Base-by-base conservation (phyloP, 2,113 vertebrate genomes). In the Zapornia atra region DNA sequence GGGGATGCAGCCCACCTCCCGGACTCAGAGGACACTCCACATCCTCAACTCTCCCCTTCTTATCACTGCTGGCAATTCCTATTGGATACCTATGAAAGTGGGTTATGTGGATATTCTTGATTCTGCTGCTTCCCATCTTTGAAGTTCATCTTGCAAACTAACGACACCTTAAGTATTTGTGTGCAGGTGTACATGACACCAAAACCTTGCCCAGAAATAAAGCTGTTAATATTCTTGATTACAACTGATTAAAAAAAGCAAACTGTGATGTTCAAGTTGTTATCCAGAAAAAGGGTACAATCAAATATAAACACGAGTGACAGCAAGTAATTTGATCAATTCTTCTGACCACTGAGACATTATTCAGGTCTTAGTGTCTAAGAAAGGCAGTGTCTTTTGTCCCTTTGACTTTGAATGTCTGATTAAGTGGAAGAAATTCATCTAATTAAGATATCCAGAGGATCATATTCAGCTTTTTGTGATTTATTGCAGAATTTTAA, bases 401-500 rank as follows among this genome's bases (percentile, higher is more conserved):
- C 90, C 88, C 68, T 96, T 96, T 97, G 94, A 95, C 96, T 95
- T 91, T 97, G 90, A 94, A 68, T 51, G 60, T 88, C 90, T 95
- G 92, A 97, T 95, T 94, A 97, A 92, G 84, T 92, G 89, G 95
- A 95, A 94, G 94, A 95, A 94, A 95, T 94, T 94, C 71, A 95
- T 94, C 82, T 97, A 97, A 97, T 96, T 96, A 97, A 96, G 94
- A 96, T 60, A 97, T 96, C 92, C 86, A 91, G 75, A 91, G 71
- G 88, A 97, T 96, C 91, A 81, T 59, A 96, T 70, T 94, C 92
- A 94, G 88, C 84, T 94, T 96, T 97, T 96, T 88, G 81, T 97
- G 95, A 97, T 97, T 97, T 97, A 97, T 96, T 88, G 77, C 80
- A 94, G 94, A 96, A 95, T 97, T 97, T 96, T 90, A 73, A 84